Evolutionary conservation across 30 jellyfish, hydroid and myxozoan genomes (phyloP).

Genomic region (Aurelia sp.): DNA sequence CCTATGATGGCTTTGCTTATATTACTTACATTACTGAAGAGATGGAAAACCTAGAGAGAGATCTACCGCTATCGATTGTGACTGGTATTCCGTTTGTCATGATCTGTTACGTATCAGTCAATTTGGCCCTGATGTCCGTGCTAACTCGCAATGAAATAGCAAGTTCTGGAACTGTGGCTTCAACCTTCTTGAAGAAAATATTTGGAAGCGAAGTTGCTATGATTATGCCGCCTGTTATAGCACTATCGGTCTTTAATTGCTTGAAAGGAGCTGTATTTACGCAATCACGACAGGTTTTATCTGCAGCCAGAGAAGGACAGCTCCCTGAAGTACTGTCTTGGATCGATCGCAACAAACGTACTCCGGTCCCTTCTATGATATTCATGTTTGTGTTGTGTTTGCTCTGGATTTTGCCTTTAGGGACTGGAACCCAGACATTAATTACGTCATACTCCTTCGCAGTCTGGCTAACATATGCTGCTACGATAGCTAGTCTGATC

Average conservation of each 20-base stretch:
- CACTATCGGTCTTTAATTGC: neutral
- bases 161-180: conserved; percentile 8
- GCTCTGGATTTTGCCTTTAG: neutral
- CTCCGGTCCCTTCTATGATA: neutral
- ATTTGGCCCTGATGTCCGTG: no score
- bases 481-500: neutral
- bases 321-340: conserved; percentile 1
- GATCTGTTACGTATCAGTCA: no score
- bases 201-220: neutral
- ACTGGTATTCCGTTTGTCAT: no score
- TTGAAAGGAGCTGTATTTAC: neutral
- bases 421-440: neutral
- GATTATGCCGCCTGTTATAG: neutral
- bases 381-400: neutral
- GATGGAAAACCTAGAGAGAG: no score
- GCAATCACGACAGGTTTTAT: neutral
- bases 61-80: no score
- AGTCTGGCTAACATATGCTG: neutral
- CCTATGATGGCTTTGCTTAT: no score
- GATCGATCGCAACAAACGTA: neutral
- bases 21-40: no score
- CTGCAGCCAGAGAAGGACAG: conserved; percentile 41
- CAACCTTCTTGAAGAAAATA: conserved; percentile 2
- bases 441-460: neutral
- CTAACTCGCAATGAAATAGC: no score